Evolutionary conservation across 1,140 invertebrate genomes (phyloP).

Genomic region (Aporrectodea caliginosa): DNA sequence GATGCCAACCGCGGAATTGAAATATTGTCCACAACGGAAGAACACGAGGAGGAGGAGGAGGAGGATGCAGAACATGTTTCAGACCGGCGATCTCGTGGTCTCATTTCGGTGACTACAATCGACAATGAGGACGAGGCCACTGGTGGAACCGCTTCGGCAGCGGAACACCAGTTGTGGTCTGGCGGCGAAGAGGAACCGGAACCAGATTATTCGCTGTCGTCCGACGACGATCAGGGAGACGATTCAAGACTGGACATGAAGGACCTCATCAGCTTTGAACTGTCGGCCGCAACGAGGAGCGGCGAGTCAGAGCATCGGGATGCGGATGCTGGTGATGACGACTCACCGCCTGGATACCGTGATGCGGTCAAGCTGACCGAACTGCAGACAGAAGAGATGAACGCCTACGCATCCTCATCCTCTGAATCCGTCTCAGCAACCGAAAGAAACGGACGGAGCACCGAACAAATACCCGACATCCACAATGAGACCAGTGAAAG

Average conservation of each 20-base stretch:
- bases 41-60: background rate
- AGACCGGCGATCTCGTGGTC: too few relatives aligned
- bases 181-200: background rate
- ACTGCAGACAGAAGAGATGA: too few relatives aligned
- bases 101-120: too few relatives aligned
- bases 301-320: background rate
- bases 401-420: too few relatives aligned
- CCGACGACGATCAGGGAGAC: background rate
- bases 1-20: too few relatives aligned
- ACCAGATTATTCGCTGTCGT: background rate
- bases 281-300: background rate
- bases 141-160: too few relatives aligned
- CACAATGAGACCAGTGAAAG: background rate
- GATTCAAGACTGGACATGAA: background rate
- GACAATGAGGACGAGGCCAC: too few relatives aligned
- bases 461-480: background rate
- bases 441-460: background rate
- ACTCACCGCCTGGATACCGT: background rate
- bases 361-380: background rate
- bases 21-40: too few relatives aligned
- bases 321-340: background rate
- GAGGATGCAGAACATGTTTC: background rate
- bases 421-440: background rate
- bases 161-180: too few relatives aligned
- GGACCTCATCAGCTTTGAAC: background rate